Evolutionary conservation across 2,888 invertebrate species (phyloP).

Genomic region (Glaucopsyche alexis): DNA sequence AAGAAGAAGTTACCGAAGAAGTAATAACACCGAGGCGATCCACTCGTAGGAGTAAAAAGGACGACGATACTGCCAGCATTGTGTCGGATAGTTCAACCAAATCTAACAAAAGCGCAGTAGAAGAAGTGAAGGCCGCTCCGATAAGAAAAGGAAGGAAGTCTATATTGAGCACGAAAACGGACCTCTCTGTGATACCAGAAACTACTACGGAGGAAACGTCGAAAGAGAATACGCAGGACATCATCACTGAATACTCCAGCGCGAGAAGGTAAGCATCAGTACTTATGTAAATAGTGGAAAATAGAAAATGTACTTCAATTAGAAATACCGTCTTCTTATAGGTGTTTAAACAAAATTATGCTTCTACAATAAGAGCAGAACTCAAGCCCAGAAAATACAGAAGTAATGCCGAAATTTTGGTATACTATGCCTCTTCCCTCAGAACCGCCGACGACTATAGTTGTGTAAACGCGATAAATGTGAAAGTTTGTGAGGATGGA

Average conservation of each 20-base stretch:
- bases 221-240: slow-evolving; percentile 44
- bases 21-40: slow-evolving; percentile 57
- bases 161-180: slow-evolving; percentile 56
- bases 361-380: no score
- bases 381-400: no score
- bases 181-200: slow-evolving; percentile 71
- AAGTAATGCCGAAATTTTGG: no score
- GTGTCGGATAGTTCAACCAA: slow-evolving; percentile 57
- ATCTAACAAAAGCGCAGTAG: slow-evolving; percentile 53
- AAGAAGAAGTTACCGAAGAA: slow-evolving; percentile 52
- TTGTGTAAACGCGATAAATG: no score
- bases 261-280: slow-evolving; percentile 55
- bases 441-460: no score
- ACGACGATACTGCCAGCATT: slow-evolving; percentile 63
- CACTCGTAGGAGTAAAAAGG: slow-evolving; percentile 51
- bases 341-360: no score
- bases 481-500: no score
- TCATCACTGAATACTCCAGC: slow-evolving; percentile 55
- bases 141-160: slow-evolving; percentile 59
- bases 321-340: no score
- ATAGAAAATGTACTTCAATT: no score
- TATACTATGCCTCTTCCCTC: no score
- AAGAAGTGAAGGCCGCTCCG: slow-evolving; percentile 45
- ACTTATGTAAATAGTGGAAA: no score
- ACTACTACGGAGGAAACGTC: slow-evolving; percentile 53